Base-by-base conservation (phyloP, 2,888 invertebrate species). In the Lasioglossum zephyrum region DNA sequence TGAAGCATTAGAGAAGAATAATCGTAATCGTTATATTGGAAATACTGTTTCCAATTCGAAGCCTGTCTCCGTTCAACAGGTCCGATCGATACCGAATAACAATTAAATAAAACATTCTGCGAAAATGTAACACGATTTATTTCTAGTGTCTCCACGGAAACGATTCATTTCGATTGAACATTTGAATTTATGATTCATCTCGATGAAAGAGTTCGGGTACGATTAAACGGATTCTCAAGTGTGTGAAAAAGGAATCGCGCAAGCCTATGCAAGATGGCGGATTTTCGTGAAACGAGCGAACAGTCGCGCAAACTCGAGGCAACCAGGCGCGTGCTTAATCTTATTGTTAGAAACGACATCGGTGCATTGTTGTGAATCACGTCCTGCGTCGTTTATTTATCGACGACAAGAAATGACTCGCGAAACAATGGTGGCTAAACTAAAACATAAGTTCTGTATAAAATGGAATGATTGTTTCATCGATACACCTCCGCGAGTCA, bases 261-360 rank as follows among this genome's bases (percentile, higher is more conserved):
- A 4, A 69, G 69, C 39, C 69, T 69, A 36, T 41, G 22, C 69
- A 39, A 70, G 36, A 70, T 70, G 69, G 41, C 41, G 69, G 41
- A 41, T 41, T 70, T n/a, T 13, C 22, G 22, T 36, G 66, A 18
- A 31, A 36, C 66, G 66, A 5, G 4, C 13, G 69, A 44, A 44
- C 16, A 16, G 11, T 49, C 73, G 26, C 49, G 16, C 49, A 49
- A 57, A 49, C 26, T 36, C 73, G 49, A 31, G 1, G 44, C 31
- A 16, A 26, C 47, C 72, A 31, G 73, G 73, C n/a, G 47, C 26
- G 73, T 47, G 47, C 73, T 44, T 72, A 73, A 73, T 47, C 47
- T 47, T 49, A 47, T 31, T 44, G 26, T 16, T 44, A 8, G 47
- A 73, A 73, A 73, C 26, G 47, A 47, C 31, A 18, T 47, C 26